Evolutionary conservation across 2,113 vertebrate species (phyloP).

Genomic region (Heterochromis multidens): DNA sequence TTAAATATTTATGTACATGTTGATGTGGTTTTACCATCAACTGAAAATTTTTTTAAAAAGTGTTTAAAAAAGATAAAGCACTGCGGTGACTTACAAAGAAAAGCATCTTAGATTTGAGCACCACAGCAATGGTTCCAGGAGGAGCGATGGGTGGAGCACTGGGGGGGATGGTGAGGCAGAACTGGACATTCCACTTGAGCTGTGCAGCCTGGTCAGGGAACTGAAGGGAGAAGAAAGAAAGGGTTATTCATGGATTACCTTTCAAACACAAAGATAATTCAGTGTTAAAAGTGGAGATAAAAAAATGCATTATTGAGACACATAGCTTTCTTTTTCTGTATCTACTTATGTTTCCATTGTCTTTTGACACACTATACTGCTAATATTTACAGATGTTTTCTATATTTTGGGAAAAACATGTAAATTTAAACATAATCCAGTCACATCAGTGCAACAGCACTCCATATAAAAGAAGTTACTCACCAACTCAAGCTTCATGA

Average conservation of each 20-base stretch:
- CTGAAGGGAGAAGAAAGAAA: conserved; percentile 60
- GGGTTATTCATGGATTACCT: neutral
- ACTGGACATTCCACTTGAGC: conserved; percentile 98
- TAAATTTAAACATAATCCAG: neutral
- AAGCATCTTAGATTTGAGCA: conserved; percentile 99
- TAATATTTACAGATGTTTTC: neutral
- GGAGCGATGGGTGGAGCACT: conserved; percentile 96
- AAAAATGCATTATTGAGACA: neutral
- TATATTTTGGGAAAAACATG: neutral
- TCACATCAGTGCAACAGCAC: neutral
- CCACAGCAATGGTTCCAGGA: conserved; percentile 96
- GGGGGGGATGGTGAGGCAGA: conserved; percentile 98
- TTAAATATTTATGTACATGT: neutral
- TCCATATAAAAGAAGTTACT: conserved; percentile 46
- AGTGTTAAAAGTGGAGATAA: neutral
- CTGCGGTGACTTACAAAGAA: conserved; percentile 89
- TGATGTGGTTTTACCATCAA: neutral
- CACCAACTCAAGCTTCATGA: conserved; percentile 99
- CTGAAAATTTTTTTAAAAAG: neutral
- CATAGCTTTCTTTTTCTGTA: neutral
- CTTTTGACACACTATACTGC: neutral
- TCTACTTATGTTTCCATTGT: neutral
- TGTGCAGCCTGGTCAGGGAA: conserved; percentile 96
- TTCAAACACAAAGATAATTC: neutral
- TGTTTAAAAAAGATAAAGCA: neutral